Base-by-base conservation (phyloP, 2,113 vertebrate genomes). In the Pteropus alecto region DNA sequence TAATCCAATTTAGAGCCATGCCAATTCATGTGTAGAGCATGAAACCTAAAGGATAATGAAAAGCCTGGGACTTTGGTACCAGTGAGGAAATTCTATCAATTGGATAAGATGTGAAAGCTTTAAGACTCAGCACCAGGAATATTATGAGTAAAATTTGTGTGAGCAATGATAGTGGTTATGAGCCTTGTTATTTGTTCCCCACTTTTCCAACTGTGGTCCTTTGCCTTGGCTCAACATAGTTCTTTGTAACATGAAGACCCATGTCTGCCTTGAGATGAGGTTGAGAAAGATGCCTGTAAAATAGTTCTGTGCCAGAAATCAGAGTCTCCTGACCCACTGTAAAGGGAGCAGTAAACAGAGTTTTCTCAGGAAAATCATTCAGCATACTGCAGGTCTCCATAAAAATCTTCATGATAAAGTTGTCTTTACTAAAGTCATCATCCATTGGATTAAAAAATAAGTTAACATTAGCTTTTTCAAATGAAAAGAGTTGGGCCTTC, bases 361-460 rank as follows among this genome's bases (percentile, higher is more conserved):
- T 87, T 97, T 97, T 97, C 58, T 93, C 63, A 92, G 70, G 97
- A 95, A 87, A 96, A 95, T 78, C 48, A 78, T 87, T 87, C 86
- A 71, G 61, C 71, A 84, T 73, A 71, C 79, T 95, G 9, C 67
- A 86, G 79, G 95, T 94, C 81, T 92, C 96, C 78, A 91, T 92
- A 97, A 79, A 68, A 89, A 76, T 90, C 95, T 94, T 65, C 82
- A 79, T 95, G 96, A 93, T 3, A 9, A 78, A 98, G 46, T 96
- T 97, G 95, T 98, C 97, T 98, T 96, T 54, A 95, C 74, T 92
- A 82, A 97, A 96, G 94, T 56, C 24, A 74, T 87, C 97, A 97
- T 96, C 85, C 28, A 89, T 28, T 82, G 86, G 77, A 90, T 88
- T 97, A 84, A 83, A 97, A 96, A 97, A 82, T 91, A 93, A 82